phyloP scores from a whole-genome alignment of 1,140 invertebrate genomes.

The Popillia japonica region DNA sequence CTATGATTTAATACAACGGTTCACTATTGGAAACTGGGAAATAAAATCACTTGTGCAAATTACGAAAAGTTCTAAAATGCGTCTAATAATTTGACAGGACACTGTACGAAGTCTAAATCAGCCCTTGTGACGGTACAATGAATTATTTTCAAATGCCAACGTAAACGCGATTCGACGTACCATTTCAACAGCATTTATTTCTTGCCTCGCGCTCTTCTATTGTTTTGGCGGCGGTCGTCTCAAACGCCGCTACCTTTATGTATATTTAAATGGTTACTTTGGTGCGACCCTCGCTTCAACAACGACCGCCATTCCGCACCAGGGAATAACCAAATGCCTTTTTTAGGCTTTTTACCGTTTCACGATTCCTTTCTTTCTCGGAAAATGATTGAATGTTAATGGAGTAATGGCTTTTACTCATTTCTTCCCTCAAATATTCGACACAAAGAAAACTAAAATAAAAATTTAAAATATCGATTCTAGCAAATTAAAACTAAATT shows the following conservation, averaged over 20 bases:
- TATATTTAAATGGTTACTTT: slow-evolving; percentile 34
- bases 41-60: too few relatives aligned
- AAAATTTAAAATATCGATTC: too few relatives aligned
- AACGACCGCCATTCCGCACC: slow-evolving; percentile 10
- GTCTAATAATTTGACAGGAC: too few relatives aligned
- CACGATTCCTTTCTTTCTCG: neutral
- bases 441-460: too few relatives aligned
- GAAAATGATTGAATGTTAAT: slow-evolving; percentile 21
- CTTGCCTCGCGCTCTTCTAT: slow-evolving; percentile 4
- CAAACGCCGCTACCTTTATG: slow-evolving; percentile 17
- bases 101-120: neutral
- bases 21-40: too few relatives aligned
- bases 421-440: neutral
- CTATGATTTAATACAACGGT: too few relatives aligned
- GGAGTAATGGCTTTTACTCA: neutral
- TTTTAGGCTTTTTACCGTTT: neutral
- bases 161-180: slow-evolving; percentile 7
- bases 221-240: neutral
- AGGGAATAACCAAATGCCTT: neutral
- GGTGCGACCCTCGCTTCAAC: slow-evolving; percentile 25
- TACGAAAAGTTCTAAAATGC: too few relatives aligned
- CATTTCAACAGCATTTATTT: slow-evolving; percentile 12
- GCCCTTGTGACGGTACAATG: neutral
- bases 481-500: too few relatives aligned
- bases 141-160: slow-evolving; percentile 6